Base-by-base conservation (phyloP, 2,888 invertebrate genomes). In the Helleia helle region DNA sequence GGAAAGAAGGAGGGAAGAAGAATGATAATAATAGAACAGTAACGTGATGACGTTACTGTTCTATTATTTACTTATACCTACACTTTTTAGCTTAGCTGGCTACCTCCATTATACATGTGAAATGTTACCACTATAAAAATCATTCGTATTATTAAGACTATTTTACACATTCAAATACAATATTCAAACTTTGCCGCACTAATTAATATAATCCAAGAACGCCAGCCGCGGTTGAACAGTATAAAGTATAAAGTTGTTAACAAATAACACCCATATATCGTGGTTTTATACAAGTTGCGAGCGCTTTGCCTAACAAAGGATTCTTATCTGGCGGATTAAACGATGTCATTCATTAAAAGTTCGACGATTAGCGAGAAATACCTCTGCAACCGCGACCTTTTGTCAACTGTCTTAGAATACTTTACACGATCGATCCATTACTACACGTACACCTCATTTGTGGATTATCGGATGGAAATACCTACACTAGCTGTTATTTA, bases 341-440 rank as follows among this genome's bases (percentile, higher is more conserved):
- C 62, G 61, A 58, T 54, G 58, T 57, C 62, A 69, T 76, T 71
- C 66, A 71, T 73, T 70, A 65, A 70, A 77, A 74, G 65, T 76
- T 74, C 49, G 62, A 62, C 62, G 68, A 76, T 77, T 74, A 74
- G 60, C 64, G 61, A 54, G 52, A 59, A 70, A 66, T 61, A 66
- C 61, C 65, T 38, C 29, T 58, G 52, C 58, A 56, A 46, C 44
- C 31, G 40, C 48, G 53, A 53, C 58, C 64, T 63, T 67, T 71
- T 68, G 65, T 72, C 59, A 63, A 60, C 54, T 52, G 56, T 53
- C 56, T 50, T 52, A 47, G 48, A 41, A 45, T 40, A 44, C 49
- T 49, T 49, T 46, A 38, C 36, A 31, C 45, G 47, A 50, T 48
- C 46, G 45, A 49, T 47, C 46, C 43, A 48, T 51, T 46, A 49